Conservation (phyloP, 1,140 invertebrate genomes). For the Lordiphosa collinella region DNA sequence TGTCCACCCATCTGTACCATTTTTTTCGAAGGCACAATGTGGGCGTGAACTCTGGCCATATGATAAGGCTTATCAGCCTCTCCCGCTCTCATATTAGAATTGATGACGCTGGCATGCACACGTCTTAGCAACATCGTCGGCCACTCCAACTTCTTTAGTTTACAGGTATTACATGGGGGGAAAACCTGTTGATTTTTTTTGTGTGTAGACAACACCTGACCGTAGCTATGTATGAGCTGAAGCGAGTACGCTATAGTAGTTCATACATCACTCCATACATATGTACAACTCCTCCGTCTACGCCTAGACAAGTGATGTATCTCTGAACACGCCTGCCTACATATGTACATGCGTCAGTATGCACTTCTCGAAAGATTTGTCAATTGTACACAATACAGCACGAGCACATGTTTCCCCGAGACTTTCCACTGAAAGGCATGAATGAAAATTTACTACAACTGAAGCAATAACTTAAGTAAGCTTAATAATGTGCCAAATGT, state of each 20-base stretch:
- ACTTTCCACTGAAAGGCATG: too few relatives aligned
- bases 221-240: neutral
- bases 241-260: conserved; percentile 23
- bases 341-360: too few relatives aligned
- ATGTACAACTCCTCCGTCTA: neutral
- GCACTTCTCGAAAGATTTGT: too few relatives aligned
- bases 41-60: neutral
- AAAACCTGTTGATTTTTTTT: conserved; percentile 52
- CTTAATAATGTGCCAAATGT: neutral
- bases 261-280: conserved; percentile 12
- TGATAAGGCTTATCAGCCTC: conserved; percentile 33
- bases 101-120: conserved; percentile 54
- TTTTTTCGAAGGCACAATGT: neutral
- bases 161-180: conserved; percentile 23
- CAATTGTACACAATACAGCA: too few relatives aligned
- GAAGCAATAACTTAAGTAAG: neutral
- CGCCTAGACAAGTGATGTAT: too few relatives aligned
- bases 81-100: conserved; percentile 9
- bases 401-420: too few relatives aligned
- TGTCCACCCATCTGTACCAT: conserved; percentile 5
- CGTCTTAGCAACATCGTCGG: conserved; percentile 5
- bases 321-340: too few relatives aligned
- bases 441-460: too few relatives aligned
- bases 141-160: conserved; percentile 18
- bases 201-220: neutral